Evolutionary conservation across 2,797 vertebrate species (phyloP).

Genomic region (Smutsia gigantea): DNA sequence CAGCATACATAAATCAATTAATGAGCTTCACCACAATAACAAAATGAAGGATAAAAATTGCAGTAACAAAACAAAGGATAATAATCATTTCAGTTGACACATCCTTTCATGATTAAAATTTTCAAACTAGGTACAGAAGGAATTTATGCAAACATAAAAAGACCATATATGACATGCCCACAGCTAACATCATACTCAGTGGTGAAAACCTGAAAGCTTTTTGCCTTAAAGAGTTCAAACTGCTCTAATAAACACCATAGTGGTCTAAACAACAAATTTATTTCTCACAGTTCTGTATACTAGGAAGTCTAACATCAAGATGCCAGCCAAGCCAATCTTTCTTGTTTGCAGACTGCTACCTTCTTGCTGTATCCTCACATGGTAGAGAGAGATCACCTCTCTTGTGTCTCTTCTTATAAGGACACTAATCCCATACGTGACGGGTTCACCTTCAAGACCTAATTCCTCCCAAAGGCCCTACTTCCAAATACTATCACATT

Average conservation of each 20-base stretch:
- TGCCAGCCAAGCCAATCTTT: neutral
- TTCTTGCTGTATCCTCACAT: neutral
- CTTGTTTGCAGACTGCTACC: neutral
- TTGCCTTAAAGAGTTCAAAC: neutral
- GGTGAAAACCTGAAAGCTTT: neutral
- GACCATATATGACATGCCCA: neutral
- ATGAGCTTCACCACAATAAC: neutral
- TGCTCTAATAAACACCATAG: neutral
- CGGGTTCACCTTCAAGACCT: neutral
- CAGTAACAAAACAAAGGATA: neutral
- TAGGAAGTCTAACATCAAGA: neutral
- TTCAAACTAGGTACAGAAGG: neutral
- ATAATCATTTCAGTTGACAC: neutral
- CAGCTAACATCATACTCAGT: neutral
- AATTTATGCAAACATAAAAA: neutral
- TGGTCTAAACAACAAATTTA: neutral
- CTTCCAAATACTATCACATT: neutral
- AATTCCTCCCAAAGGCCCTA: neutral
- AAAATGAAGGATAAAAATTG: neutral
- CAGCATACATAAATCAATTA: neutral
- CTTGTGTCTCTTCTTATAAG: neutral
- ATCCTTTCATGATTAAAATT: neutral
- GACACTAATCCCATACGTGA: neutral
- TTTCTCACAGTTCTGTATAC: neutral
- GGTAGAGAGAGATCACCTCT: neutral